A percentile compares a stretch with the other conserved stretches of the same genome.
phyloP scores from a whole-genome alignment of 2,113 vertebrate species.

The Sinocyclocheilus rhinocerous region DNA sequence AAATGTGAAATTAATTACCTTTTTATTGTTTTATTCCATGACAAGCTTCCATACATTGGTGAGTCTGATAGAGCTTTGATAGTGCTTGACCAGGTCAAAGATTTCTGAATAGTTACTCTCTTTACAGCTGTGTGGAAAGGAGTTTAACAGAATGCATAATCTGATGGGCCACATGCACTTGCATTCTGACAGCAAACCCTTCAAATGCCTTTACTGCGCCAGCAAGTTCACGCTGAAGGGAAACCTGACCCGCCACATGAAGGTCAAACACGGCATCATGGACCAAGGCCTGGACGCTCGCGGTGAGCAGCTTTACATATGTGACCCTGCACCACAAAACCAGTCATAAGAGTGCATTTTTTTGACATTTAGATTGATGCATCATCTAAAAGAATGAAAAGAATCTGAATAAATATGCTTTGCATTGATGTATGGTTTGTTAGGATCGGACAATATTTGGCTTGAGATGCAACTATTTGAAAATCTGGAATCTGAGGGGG shows the following conservation, averaged over 20 bases:
- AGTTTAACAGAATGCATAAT: constrained; percentile 99
- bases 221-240: constrained; percentile 99
- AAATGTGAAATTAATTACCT: too few relatives aligned
- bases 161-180: constrained; percentile 99
- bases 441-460: too few relatives aligned
- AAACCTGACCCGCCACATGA: constrained; percentile 97
- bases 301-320: constrained; percentile 73
- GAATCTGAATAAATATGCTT: too few relatives aligned
- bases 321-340: too few relatives aligned
- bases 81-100: neutral
- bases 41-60: neutral
- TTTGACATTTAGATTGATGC: too few relatives aligned
- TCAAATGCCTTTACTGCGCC: constrained; percentile 97
- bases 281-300: constrained; percentile 89
- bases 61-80: neutral
- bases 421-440: too few relatives aligned
- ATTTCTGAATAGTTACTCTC: constrained; percentile 31
- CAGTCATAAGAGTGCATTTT: too few relatives aligned
- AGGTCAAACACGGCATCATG: constrained; percentile 96
- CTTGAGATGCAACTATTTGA: too few relatives aligned
- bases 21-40: too few relatives aligned
- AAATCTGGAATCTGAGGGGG: too few relatives aligned
- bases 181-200: constrained; percentile 96
- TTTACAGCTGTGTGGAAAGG: constrained; percentile 76
- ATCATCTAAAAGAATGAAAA: too few relatives aligned